phyloP scores from a whole-genome alignment of 1,140 invertebrate species.

The Drosophila persimilis region DNA sequence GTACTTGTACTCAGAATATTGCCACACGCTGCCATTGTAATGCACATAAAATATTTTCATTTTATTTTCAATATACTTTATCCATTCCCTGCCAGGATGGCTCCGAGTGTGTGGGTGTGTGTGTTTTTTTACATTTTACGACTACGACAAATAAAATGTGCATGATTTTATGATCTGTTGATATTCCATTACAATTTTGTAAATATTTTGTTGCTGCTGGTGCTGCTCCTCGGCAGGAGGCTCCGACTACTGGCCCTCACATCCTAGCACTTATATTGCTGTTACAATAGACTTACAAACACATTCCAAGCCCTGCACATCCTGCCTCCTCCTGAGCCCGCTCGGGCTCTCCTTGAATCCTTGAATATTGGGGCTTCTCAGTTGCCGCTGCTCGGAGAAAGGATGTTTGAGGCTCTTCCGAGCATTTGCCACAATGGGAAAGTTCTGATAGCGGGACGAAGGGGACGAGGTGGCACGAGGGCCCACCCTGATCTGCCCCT shows the following conservation, averaged over 20 bases:
- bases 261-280: conserved; percentile 55
- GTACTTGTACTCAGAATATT: conserved; percentile 63
- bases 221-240: conserved; percentile 27
- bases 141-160: conserved; percentile 81
- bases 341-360: neutral
- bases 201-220: conserved; percentile 79
- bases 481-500: too few relatives aligned
- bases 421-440: conserved; percentile 70
- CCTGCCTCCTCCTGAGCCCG: conserved; percentile 15
- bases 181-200: conserved; percentile 82
- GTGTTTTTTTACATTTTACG: conserved; percentile 66
- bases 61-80: conserved; percentile 76
- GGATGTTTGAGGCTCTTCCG: conserved; percentile 67
- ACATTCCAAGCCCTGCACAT: conserved; percentile 60
- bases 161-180: conserved; percentile 82
- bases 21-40: conserved; percentile 73
- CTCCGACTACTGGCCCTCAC: conserved; percentile 28
- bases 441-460: conserved; percentile 41
- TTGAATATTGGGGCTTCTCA: conserved; percentile 17
- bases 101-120: conserved; percentile 17
- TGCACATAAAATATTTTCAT: conserved; percentile 74
- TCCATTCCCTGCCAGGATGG: conserved; percentile 43
- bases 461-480: conserved; percentile 9
- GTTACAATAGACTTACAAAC: conserved; percentile 76
- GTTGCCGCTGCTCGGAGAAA: conserved; percentile 38